These are phyloP conservation scores for Alectoris magna DNA, from an alignment of 2,797 vertebrate species.

Conservation along the genomic window DNA sequence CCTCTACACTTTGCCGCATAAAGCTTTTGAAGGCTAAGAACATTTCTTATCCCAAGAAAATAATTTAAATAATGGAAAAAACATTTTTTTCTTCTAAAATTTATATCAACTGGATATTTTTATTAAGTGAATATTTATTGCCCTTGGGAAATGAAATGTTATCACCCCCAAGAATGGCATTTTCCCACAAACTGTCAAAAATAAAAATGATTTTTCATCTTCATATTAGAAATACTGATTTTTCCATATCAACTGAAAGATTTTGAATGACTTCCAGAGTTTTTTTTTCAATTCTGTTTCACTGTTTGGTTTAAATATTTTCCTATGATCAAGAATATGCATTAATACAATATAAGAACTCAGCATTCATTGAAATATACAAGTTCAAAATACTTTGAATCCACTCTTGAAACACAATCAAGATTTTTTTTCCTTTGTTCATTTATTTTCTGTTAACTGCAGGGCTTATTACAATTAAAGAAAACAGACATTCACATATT, in stretches of 20 bases:
- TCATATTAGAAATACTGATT: not conserved
- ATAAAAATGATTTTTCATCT: not conserved
- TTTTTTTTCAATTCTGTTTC: not conserved
- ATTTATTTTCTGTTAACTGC: not conserved
- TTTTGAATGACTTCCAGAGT: not conserved
- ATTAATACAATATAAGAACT: not conserved
- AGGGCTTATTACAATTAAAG: not conserved
- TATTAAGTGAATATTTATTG: not conserved
- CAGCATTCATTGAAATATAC: not conserved
- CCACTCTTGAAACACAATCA: not conserved
- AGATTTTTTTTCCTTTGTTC: not conserved
- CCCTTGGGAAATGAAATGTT: not conserved
- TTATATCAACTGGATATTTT: not conserved
- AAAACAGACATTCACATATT: not conserved
- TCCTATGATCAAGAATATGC: not conserved
- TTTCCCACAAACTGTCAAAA: not conserved
- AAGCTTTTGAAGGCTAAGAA: not conserved
- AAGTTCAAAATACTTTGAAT: not conserved
- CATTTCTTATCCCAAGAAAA: not conserved
- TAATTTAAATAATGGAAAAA: not conserved
- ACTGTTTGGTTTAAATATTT: not conserved
- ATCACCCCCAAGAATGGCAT: not conserved
- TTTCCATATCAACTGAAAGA: not conserved
- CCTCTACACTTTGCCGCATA: not conserved
- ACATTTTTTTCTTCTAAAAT: not conserved